Base-by-base conservation (phyloP, 2,888 invertebrate genomes). In the Sinelater perroti region DNA sequence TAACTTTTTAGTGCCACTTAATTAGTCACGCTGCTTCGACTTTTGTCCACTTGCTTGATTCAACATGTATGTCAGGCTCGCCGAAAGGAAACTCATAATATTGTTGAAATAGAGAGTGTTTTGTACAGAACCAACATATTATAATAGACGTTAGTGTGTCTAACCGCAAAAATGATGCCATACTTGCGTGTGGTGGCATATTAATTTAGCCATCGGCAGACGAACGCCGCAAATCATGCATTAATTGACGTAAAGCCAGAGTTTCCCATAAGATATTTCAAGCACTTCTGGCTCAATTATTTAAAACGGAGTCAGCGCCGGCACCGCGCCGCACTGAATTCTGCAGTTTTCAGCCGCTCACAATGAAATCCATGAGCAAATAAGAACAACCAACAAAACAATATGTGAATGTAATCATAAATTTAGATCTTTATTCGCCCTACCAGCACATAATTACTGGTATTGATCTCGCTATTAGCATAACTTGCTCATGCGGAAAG, bases 221-320 rank as follows among this genome's bases (percentile, higher is more conserved):
- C 14, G 4, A 4, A 13, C 10, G 7, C 14, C 13, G 26, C 24
- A 40, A 40, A 26, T 40, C 40, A 40, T 40, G 16, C 4, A n/a
- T 11, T 40, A 40, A 40, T 40, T 40, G 40, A 40, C 40, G 24
- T 40, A 40, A 40, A 40, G 11, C 40, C 40, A 40, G 16, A 26
- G 24, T 40, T 40, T 40, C 40, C 40, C 14, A 24, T 40, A 13
- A 24, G 24, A 24, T 40, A 24, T 24, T 40, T 38, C 5, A 11
- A 40, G 24, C 7, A 24, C 7, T 26, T 24, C 13, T 24, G 6
- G 8, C n/a, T n/a, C n/a, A n/a, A n/a, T n/a, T n/a, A n/a, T n/a
- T n/a, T n/a, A n/a, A n/a, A n/a, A n/a, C n/a, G n/a, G n/a, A n/a
- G n/a, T n/a, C n/a, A n/a, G n/a, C n/a, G n/a, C n/a, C n/a, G n/a